Conservation (phyloP, 1,140 invertebrate genomes). For the Ruditapes philippinarum region DNA sequence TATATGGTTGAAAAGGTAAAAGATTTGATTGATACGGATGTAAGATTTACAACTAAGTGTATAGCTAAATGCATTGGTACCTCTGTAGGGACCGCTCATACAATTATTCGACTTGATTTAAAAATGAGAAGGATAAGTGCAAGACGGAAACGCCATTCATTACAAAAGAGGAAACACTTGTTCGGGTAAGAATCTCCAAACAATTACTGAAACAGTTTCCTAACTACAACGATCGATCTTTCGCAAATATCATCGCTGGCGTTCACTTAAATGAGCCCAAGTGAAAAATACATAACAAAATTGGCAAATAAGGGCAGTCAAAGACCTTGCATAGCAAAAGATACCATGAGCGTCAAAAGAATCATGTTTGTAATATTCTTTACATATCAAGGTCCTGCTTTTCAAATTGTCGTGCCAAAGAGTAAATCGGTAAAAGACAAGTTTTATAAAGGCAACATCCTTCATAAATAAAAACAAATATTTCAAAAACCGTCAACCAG, state of each 20-base stretch:
- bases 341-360: slow-evolving; percentile 33
- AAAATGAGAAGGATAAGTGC: no score
- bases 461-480: slow-evolving; percentile 14
- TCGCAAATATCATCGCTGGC: slow-evolving; percentile 40
- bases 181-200: not conserved
- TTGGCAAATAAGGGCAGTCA: slow-evolving; percentile 35
- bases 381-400: slow-evolving; percentile 36
- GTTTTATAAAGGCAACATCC: not conserved
- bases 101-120: no score
- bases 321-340: slow-evolving; percentile 40
- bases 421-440: slow-evolving; percentile 17
- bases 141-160: no score
- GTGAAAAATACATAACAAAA: slow-evolving; percentile 27
- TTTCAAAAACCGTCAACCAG: slow-evolving; percentile 31
- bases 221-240: slow-evolving; percentile 36
- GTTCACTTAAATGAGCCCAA: slow-evolving; percentile 44
- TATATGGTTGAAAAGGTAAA: no score
- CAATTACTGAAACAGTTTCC: slow-evolving; percentile 6
- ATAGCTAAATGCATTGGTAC: no score
- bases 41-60: no score
- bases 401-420: slow-evolving; percentile 28
- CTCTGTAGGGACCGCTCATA: no score
- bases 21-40: no score
- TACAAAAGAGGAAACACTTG: slow-evolving; percentile 13
- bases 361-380: slow-evolving; percentile 25